These are phyloP conservation scores for Phalangium opilio DNA, from an alignment of 2,888 invertebrate species.

Conservation along the genomic window DNA sequence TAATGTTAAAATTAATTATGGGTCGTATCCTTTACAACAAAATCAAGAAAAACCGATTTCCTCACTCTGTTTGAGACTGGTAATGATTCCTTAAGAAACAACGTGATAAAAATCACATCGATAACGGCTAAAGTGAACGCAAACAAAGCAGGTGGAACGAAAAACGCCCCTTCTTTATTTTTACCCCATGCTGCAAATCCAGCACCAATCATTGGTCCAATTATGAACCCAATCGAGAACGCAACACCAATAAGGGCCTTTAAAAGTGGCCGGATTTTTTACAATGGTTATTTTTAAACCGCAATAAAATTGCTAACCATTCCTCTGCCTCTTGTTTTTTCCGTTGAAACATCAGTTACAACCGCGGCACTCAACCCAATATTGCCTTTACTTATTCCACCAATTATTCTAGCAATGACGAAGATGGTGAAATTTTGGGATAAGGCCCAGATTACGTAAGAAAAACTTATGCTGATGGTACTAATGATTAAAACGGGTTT, in stretches of 20 bases:
- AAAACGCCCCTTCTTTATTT: constrained; percentile 40
- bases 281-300: too few species aligned
- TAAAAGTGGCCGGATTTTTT: constrained; percentile 27
- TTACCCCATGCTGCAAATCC: constrained; percentile 49
- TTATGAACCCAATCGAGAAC: constrained; percentile 92
- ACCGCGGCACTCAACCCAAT: constrained; percentile 89
- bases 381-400: constrained; percentile 92
- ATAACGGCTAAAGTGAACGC: constrained; percentile 44
- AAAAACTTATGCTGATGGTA: constrained; percentile 68
- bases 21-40: too few species aligned
- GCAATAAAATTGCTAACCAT: too few species aligned
- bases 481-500: constrained; percentile 69
- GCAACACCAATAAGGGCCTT: constrained; percentile 93
- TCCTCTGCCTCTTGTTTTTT: constrained; percentile 70
- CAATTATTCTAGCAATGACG: constrained; percentile 77
- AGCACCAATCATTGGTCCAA: constrained; percentile 90
- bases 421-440: constrained; percentile 77
- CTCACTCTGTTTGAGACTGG: constrained; percentile 43
- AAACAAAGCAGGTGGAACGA: constrained; percentile 17
- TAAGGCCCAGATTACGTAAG: constrained; percentile 76
- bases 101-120: constrained; percentile 57
- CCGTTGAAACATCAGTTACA: constrained; percentile 75
- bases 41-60: too few species aligned
- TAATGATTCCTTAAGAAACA: constrained; percentile 68
- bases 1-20: too few species aligned